These are phyloP conservation scores for Spicauda simplicius DNA, from an alignment of 2,888 invertebrate genomes.

Conservation along the genomic window DNA sequence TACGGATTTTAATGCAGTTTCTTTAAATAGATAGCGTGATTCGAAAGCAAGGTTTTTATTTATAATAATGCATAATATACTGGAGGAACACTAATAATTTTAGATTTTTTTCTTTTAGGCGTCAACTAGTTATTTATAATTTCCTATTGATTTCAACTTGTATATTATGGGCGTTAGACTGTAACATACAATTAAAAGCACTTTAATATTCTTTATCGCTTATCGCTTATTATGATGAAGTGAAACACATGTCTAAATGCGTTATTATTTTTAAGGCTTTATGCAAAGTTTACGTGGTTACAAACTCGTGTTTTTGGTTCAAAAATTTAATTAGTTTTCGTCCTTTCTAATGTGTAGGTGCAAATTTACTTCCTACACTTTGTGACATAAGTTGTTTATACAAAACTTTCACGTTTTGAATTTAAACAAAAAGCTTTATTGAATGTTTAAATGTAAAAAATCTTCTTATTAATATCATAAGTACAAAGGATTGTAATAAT, in stretches of 20 bases:
- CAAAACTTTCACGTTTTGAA: background rate
- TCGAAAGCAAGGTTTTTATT: too few species aligned
- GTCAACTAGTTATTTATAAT: too few species aligned
- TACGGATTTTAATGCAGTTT: too few species aligned
- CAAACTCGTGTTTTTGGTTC: constrained; percentile 21
- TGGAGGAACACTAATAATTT: too few species aligned
- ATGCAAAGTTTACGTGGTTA: constrained; percentile 11
- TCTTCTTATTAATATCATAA: too few species aligned
- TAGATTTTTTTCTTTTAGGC: too few species aligned
- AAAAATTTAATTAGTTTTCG: constrained; percentile 27
- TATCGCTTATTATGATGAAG: background rate
- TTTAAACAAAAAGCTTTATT: background rate
- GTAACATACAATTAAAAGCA: too few species aligned
- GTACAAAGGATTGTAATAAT: too few species aligned
- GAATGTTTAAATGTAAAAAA: background rate
- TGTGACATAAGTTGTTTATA: background rate
- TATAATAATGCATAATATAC: too few species aligned
- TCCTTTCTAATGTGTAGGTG: background rate
- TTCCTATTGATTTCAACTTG: too few species aligned
- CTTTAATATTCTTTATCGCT: background rate
- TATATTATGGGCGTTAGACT: too few species aligned
- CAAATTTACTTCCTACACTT: constrained; percentile 13
- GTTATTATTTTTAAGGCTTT: constrained; percentile 16
- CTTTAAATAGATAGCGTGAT: too few species aligned
- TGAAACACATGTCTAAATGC: background rate